Base-by-base conservation (phyloP, 1,140 invertebrate species). In the Polypedilum pembai region DNA sequence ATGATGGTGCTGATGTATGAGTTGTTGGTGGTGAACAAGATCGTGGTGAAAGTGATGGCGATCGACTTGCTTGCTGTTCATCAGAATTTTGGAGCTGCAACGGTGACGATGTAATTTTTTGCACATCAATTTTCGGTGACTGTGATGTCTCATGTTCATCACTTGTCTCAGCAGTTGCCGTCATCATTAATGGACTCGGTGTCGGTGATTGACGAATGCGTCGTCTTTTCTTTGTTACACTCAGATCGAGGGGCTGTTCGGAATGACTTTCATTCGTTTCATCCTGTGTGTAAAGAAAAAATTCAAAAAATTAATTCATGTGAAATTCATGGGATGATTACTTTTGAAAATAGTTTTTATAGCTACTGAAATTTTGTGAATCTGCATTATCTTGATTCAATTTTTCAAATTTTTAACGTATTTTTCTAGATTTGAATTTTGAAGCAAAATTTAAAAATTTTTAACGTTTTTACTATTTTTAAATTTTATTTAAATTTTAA, bases 191-290 rank as follows among this genome's bases (percentile, higher is more conserved):
- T n/a, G 75, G 66, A 63, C 40, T 45, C 63, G 15, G 15, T 56
- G 40, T 74, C 74, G 24, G 24, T 33, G 24, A 33, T 33, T 33
- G 24, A 33, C 24, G 24, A 33, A 33, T 33, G 24, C 74, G n/a
- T 65, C 40, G 41, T 73, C 8, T 63, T 17, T 17, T 63, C 56
- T 85, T 86, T 74, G 85, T 83, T 0, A 90, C 83, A 69, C 89
- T 88, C n/a, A 93, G 83, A 81, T 94, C 92, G 33, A 94, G 78
- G 0, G 91, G 91, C 78, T 90, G 87, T 75, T 92, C 90, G 63
- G 81, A 77, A 10, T 74, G 18, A 66, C 73, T 75, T 40, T 76
- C 76, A 73, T 75, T 73, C 7, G 65, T 18, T n/a, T 75, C 24
- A 72, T 40, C 56, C 12, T 24, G 12, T 74, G 74, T 41, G 40